These are phyloP conservation scores for Pelobates cultripes DNA, from an alignment of 2,797 vertebrate genomes.

Conservation along the genomic window DNA sequence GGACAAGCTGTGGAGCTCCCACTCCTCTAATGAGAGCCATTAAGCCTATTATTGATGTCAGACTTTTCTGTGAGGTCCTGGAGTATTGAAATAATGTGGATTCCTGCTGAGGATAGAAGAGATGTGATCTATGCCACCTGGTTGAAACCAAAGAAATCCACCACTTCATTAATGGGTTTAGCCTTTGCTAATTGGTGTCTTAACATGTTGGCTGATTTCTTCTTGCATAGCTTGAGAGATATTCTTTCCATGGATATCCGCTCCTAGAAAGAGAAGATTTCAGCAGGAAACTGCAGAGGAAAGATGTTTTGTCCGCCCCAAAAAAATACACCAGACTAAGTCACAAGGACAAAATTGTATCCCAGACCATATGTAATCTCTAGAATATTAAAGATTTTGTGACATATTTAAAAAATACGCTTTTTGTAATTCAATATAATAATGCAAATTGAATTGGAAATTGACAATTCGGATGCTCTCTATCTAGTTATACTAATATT, in stretches of 20 bases:
- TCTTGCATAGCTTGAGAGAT: conserved; percentile 4
- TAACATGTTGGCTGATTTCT: conserved; percentile 61
- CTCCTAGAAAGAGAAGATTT: conserved; percentile 31
- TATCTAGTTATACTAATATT: too few relatives aligned
- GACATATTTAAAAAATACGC: too few relatives aligned
- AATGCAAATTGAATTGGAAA: too few relatives aligned
- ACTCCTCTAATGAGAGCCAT: conserved; percentile 67
- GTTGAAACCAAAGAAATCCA: conserved; percentile 58
- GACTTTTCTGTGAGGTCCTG: conserved; percentile 67
- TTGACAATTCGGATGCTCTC: too few relatives aligned
- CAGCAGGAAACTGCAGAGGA: background rate
- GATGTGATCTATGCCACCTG: conserved; percentile 61
- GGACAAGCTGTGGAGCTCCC: conserved; percentile 15
- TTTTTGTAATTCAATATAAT: too few relatives aligned
- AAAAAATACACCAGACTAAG: background rate
- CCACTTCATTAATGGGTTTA: conserved; percentile 65
- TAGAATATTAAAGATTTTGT: too few relatives aligned
- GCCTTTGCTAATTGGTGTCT: conserved; percentile 68
- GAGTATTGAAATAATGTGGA: conserved; percentile 57
- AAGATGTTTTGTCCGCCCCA: background rate
- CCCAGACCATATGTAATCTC: background rate
- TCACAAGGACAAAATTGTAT: background rate
- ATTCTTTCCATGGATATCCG: conserved; percentile 52
- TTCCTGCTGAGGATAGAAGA: conserved; percentile 58
- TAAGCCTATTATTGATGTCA: conserved; percentile 67